Evolutionary conservation across 1,140 invertebrate genomes (phyloP).

Genomic region (Caenorhabditis brenneri): DNA sequence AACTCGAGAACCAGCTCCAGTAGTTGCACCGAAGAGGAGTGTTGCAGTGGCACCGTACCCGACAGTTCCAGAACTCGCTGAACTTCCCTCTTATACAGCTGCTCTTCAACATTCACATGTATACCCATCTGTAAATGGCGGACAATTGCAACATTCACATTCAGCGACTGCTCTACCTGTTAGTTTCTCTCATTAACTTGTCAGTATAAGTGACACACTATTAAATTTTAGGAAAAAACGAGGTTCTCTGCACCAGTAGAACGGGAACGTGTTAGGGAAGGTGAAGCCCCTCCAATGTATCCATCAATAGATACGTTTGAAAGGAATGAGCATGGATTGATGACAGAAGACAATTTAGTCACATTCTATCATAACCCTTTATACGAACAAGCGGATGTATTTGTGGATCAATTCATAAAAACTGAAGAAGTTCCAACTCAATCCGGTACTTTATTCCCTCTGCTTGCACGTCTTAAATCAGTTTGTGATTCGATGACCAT

Average conservation of each 20-base stretch:
- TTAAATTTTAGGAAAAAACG: background rate
- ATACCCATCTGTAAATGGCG: background rate
- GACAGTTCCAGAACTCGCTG: background rate
- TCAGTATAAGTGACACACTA: background rate
- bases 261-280: background rate
- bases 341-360: conserved; percentile 44
- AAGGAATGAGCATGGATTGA: conserved; percentile 44
- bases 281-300: conserved; percentile 52
- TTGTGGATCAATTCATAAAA: conserved; percentile 48
- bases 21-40: background rate
- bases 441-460: conserved; percentile 39
- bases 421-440: conserved; percentile 25
- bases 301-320: conserved; percentile 18
- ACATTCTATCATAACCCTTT: conserved; percentile 50
- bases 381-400: conserved; percentile 46
- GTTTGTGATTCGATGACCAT: conserved; percentile 40
- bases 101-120: conserved; percentile 22
- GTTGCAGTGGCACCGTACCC: background rate
- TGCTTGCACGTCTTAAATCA: conserved; percentile 12
- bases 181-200: background rate
- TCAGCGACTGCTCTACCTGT: background rate
- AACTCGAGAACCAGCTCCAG: background rate
- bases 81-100: background rate
- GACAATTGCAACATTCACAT: background rate
- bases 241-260: conserved; percentile 2